Percentiles rank a stretch among this genome's conserved stretches.
Conservation (phyloP, 2,113 vertebrate genomes). For the Eonycteris spelaea region DNA sequence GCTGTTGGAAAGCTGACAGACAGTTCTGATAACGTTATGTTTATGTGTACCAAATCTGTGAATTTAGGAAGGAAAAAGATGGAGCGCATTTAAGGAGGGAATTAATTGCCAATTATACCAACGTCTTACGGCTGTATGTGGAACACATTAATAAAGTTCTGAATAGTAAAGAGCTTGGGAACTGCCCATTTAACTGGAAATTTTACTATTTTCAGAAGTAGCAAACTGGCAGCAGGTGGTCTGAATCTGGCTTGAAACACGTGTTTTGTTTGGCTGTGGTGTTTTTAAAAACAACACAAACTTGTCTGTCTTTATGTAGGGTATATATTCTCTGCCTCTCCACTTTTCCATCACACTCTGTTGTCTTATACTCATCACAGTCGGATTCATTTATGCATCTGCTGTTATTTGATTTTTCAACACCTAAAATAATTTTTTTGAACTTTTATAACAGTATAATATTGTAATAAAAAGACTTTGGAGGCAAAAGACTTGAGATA, state of each 20-base stretch:
- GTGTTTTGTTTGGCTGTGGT: constrained; percentile 45
- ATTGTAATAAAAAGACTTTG: neutral
- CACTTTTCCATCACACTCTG: neutral
- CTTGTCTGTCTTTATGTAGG: neutral
- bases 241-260: neutral
- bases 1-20: neutral
- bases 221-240: constrained; percentile 17
- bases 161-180: neutral
- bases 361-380: neutral
- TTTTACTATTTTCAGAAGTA: neutral
- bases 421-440: neutral
- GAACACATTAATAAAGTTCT: constrained; percentile 36
- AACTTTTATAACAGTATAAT: neutral
- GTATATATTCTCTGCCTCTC: neutral
- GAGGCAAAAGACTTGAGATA: neutral
- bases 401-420: neutral
- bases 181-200: constrained; percentile 24
- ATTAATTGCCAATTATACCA: constrained; percentile 8
- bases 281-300: neutral
- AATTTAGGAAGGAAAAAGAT: neutral
- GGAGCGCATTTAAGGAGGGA: neutral
- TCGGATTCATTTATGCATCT: neutral
- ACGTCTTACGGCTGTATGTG: neutral
- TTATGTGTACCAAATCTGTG: neutral
- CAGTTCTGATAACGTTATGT: neutral